These are phyloP conservation scores for Callimorpha dominula DNA, from an alignment of 2,888 invertebrate genomes.

Conservation along the genomic window DNA sequence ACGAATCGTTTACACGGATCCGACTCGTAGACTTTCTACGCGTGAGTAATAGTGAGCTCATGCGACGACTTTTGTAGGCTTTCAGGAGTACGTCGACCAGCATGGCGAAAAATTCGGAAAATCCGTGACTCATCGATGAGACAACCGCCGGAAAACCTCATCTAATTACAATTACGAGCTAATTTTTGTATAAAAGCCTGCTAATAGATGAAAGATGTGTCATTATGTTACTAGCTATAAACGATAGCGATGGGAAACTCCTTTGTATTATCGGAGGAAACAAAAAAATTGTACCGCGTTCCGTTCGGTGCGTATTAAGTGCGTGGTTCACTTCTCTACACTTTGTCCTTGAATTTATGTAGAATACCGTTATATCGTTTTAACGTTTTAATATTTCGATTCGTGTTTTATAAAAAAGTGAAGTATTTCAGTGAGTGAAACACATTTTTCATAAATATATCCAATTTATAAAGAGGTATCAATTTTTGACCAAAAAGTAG, in stretches of 20 bases:
- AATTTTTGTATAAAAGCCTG: slow-evolving; percentile 62
- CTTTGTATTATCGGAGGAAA: slow-evolving; percentile 48
- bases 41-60: slow-evolving; percentile 74
- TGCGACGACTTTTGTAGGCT: slow-evolving; percentile 74
- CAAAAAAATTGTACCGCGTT: slow-evolving; percentile 16
- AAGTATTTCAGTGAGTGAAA: too few species aligned
- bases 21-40: slow-evolving; percentile 68
- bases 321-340: slow-evolving; percentile 24
- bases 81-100: slow-evolving; percentile 64
- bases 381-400: not conserved
- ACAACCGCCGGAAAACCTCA: slow-evolving; percentile 76
- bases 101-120: slow-evolving; percentile 77
- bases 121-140: slow-evolving; percentile 78
- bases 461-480: not conserved
- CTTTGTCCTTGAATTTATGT: slow-evolving; percentile 22
- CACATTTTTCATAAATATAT: not conserved
- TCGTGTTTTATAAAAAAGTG: not conserved
- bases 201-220: slow-evolving; percentile 69
- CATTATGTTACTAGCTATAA: slow-evolving; percentile 66
- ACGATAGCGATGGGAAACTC: slow-evolving; percentile 66
- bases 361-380: slow-evolving; percentile 3
- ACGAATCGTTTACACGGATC: slow-evolving; percentile 64
- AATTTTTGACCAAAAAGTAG: not conserved
- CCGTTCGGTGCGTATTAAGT: slow-evolving; percentile 18
- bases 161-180: slow-evolving; percentile 70